Conservation (phyloP, 2,888 invertebrate species). For the Chrysolina oricalcia region DNA sequence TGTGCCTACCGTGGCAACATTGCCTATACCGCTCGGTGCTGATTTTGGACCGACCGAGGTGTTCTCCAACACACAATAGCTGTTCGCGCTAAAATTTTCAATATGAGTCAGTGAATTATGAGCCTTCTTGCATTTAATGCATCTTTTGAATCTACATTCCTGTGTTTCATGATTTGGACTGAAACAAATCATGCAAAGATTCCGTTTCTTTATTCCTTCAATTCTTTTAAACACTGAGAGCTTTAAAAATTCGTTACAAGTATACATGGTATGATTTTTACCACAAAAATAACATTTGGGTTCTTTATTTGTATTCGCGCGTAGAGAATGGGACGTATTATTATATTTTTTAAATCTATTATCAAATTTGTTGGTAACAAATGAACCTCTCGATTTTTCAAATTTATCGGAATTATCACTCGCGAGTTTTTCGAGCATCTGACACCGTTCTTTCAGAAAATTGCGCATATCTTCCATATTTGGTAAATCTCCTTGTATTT, state of each 20-base stretch:
- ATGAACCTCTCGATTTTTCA: conserved; percentile 16
- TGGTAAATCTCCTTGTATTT: conserved; percentile 31
- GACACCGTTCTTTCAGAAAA: conserved; percentile 37
- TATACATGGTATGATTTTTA: conserved; percentile 33
- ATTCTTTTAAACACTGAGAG: conserved; percentile 32
- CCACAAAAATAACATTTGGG: conserved; percentile 35
- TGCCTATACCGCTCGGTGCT: not conserved
- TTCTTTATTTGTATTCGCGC: conserved; percentile 1
- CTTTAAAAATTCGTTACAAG: conserved; percentile 36
- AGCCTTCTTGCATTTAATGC: not conserved
- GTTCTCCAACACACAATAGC: not conserved
- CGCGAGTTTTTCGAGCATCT: conserved; percentile 37
- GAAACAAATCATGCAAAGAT: conserved; percentile 41
- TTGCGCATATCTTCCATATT: conserved; percentile 37
- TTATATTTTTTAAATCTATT: conserved; percentile 2
- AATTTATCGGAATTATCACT: conserved; percentile 29
- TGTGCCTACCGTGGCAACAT: not conserved
- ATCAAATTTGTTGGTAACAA: not conserved
- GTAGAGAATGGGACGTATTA: conserved; percentile 11
- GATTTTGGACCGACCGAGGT: too few species aligned
- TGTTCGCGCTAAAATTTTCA: too few species aligned
- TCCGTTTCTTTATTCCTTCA: conserved; percentile 31
- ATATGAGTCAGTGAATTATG: not conserved
- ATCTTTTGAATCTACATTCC: not conserved
- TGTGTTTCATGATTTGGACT: conserved; percentile 30